Evolutionary conservation across 2,888 invertebrate species (phyloP), one percentile per base, ranked within the genome.

Genomic region (Abscondita cerata): DNA sequence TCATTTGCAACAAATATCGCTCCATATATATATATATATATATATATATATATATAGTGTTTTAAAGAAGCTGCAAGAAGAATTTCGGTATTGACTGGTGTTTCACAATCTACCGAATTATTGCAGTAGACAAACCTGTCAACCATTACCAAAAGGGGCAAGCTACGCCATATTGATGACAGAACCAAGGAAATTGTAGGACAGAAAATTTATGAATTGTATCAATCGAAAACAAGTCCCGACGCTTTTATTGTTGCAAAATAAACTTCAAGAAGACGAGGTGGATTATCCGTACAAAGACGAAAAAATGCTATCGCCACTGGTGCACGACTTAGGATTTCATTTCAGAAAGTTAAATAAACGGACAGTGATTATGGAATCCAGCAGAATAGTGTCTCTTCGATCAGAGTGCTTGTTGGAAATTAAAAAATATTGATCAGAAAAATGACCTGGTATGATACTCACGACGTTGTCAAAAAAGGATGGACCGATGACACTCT

Each of bases 131-230:
- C 4, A 38, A 38, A 38, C 38, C 9, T n/a, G 12, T 12, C 12
- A 12, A 38, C 12, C 38, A 38, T n/a, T 4, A 4, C 36, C 68
- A 70, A 60, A 70, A 66, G 4, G 68, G 69, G 70, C 67, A 56
- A 36, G 64, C 68, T 38, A 68, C 65, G 67, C 19, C 68, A 67
- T 66, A 52, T 55, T 9, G 69, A 68, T 57, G 52, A 46, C 33
- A 52, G 33, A n/a, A 9, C 11, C 2, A 36, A 36, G 12, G 12
- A 12, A n/a, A 8, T 12, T 36, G n/a, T 36, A 38, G 38, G 25
- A 41, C 20, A 18, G 38, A 46, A 18, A 62, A 64, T 52, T 58
- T 16, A 48, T 50, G 11, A 54, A 51, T 34, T 48, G 50, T 13
- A 63, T 61, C 2, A 67, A 67, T 46, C 67, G 65, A 6, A 47